A percentile compares a stretch with the other conserved stretches of the same genome.
These are phyloP conservation scores for Semnopithecus entellus DNA, from an alignment of 2,113 vertebrate genomes.

Conservation along the genomic window DNA sequence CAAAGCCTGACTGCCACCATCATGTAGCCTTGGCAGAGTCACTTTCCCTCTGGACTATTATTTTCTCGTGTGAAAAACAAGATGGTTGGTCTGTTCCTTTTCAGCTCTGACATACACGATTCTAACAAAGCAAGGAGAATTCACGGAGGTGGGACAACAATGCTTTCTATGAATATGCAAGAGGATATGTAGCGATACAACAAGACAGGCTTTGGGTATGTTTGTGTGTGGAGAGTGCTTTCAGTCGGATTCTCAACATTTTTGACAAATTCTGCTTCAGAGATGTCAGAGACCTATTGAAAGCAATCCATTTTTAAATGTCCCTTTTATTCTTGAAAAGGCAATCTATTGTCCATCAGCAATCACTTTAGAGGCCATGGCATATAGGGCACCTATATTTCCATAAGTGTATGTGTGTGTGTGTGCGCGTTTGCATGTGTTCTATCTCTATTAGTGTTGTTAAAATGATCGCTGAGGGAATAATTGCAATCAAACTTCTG, in stretches of 20 bases:
- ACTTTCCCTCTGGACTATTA: not conserved
- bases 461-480: constrained; percentile 69
- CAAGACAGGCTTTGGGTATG: not conserved
- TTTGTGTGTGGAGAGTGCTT: not conserved
- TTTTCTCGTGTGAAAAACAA: not conserved
- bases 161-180: not conserved
- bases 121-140: constrained; percentile 2
- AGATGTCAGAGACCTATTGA: constrained; percentile 2
- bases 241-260: not conserved
- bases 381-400: not conserved
- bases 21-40: not conserved
- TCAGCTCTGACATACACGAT: not conserved
- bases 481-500: constrained; percentile 61
- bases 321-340: constrained; percentile 31
- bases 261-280: constrained; percentile 41
- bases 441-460: constrained; percentile 70
- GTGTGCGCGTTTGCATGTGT: not conserved
- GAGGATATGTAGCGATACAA: not conserved
- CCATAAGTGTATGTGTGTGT: not conserved
- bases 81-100: not conserved
- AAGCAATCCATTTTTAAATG: constrained; percentile 26
- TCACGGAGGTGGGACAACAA: not conserved
- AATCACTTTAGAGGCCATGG: constrained; percentile 65
- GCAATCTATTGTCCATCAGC: constrained; percentile 53
- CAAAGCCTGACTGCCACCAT: not conserved